Percentiles rank a stretch among this genome's conserved stretches.
Conservation (phyloP, 2,888 invertebrate species). For the Melitaea athalia region DNA sequence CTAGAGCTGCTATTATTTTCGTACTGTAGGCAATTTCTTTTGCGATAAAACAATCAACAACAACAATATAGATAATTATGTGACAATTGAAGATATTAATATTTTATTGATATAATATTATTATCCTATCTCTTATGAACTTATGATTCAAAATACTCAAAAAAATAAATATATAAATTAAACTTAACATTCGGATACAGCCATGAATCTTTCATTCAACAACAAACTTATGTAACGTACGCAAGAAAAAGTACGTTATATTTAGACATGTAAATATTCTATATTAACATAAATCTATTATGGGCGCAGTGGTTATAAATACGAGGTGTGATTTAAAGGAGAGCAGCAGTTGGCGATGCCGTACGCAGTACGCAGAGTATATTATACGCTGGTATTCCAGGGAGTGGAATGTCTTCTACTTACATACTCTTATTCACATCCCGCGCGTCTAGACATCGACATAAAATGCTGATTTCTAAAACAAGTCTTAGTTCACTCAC, state of each 20-base stretch:
- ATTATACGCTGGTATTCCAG: conserved; percentile 47
- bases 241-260: conserved; percentile 38
- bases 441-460: conserved; percentile 71
- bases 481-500: conserved; percentile 56
- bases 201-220: conserved; percentile 43
- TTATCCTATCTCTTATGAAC: too few relatives aligned
- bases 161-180: conserved; percentile 28
- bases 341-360: conserved; percentile 37
- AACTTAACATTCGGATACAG: conserved; percentile 27
- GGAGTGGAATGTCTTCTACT: conserved; percentile 64
- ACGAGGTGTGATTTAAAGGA: conserved; percentile 37
- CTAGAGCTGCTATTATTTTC: too few relatives aligned
- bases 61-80: too few relatives aligned
- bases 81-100: too few relatives aligned
- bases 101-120: too few relatives aligned
- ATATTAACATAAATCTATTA: conserved; percentile 43
- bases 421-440: conserved; percentile 68
- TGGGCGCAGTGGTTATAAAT: conserved; percentile 41
- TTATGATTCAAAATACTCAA: background rate
- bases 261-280: conserved; percentile 41
- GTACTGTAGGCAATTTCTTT: too few relatives aligned
- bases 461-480: conserved; percentile 46
- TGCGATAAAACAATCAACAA: too few relatives aligned
- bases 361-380: conserved; percentile 46
- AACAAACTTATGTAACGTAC: conserved; percentile 36